These are phyloP conservation scores for Mercenaria mercenaria DNA, from an alignment of 1,140 invertebrate species.

Conservation along the genomic window DNA sequence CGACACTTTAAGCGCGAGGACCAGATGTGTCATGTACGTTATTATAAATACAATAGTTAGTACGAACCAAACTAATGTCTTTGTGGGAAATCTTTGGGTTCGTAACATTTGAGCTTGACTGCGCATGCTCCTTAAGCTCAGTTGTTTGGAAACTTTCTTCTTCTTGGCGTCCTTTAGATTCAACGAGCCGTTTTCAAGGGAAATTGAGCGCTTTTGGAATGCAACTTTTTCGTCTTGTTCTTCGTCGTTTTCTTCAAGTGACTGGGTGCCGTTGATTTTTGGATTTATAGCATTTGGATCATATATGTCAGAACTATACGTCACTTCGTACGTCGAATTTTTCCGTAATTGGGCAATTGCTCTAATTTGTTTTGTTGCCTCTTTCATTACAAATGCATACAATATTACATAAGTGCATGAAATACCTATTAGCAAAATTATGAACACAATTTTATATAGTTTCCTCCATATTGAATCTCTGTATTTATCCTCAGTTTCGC, in stretches of 20 bases:
- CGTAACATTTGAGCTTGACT: background rate
- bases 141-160: constrained; percentile 31
- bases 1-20: constrained; percentile 3
- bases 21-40: constrained; percentile 37
- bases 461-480: background rate
- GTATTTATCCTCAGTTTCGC: constrained; percentile 48
- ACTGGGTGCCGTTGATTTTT: background rate
- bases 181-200: background rate
- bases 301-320: constrained; percentile 37
- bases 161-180: background rate
- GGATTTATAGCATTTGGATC: constrained; percentile 17
- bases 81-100: constrained; percentile 34
- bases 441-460: constrained; percentile 39
- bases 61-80: constrained; percentile 55
- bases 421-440: constrained; percentile 30
- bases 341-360: background rate
- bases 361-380: constrained; percentile 41
- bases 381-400: constrained; percentile 48
- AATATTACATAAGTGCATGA: constrained; percentile 38
- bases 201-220: background rate
- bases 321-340: constrained; percentile 34
- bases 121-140: constrained; percentile 3
- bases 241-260: background rate
- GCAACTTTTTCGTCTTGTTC: background rate
- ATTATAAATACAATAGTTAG: constrained; percentile 47